phyloP scores from a whole-genome alignment of 1,140 invertebrate genomes.

The Rhynchophorus ferrugineus region DNA sequence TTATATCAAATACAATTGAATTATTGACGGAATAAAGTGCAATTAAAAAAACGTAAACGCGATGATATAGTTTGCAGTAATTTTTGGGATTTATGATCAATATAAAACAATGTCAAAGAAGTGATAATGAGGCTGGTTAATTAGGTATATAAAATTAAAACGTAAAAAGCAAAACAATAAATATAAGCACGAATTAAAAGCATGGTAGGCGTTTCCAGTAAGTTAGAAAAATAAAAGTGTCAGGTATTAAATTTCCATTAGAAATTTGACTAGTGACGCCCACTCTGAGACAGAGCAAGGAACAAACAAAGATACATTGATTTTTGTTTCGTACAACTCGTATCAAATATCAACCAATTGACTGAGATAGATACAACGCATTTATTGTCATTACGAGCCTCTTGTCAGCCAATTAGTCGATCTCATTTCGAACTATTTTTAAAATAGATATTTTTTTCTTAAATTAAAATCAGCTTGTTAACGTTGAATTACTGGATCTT shows the following conservation, averaged over 20 bases:
- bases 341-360: slow-evolving; percentile 16
- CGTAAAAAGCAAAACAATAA: too few species aligned
- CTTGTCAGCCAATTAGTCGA: slow-evolving; percentile 10
- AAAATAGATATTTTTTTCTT: neutral
- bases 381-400: slow-evolving; percentile 12
- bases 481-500: too few species aligned
- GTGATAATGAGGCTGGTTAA: too few species aligned
- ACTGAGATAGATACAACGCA: slow-evolving; percentile 16
- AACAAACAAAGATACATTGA: slow-evolving; percentile 21
- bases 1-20: too few species aligned
- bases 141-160: too few species aligned
- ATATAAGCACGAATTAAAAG: too few species aligned
- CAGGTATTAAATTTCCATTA: slow-evolving; percentile 13
- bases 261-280: slow-evolving; percentile 21
- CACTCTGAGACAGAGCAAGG: slow-evolving; percentile 7
- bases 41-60: too few species aligned
- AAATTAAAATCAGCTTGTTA: too few species aligned
- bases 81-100: too few species aligned
- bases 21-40: too few species aligned
- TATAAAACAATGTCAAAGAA: too few species aligned
- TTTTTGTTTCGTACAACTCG: slow-evolving; percentile 10
- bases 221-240: slow-evolving; percentile 12
- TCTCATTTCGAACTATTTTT: neutral
- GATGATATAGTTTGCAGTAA: too few species aligned
- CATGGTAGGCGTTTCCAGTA: slow-evolving; percentile 10